Evolutionary conservation across 1,140 invertebrate genomes (phyloP), one percentile per base, ranked within the genome.

Genomic region (Drosophila persimilis): DNA sequence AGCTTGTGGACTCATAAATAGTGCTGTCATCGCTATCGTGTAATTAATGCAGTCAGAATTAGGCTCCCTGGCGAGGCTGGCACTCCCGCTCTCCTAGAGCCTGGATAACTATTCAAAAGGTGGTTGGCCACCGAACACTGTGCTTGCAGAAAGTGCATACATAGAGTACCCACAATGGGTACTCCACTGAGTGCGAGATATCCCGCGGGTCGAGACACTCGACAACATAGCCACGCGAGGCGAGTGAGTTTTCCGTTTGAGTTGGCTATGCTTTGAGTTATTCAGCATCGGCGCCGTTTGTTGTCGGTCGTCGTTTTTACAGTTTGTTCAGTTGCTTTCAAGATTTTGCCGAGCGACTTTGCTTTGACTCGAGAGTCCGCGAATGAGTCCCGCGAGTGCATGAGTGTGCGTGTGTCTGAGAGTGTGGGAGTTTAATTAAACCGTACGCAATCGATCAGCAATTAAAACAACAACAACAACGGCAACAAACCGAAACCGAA

Each of bases 261-360:
- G 62, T 72, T 75, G 69, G 57, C 57, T 81, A 66, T 73, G 70
- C 63, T 64, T 48, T 75, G 75, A 51, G 63, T 52, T 39, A 56
- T 26, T 48, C 77, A 86, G 81, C 81, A 73, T 81, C 74, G 72
- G 72, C 52, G 70, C 62, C 63, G 55, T 73, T 79, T 79, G 76
- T 73, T 56, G 63, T 77, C 80, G 64, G 46, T 41, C 73, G 67
- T 78, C 81, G 35, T 39, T 39, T 39, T 39, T 39, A 39, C 35
- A 39, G 35, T 39, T 85, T 80, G 85, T 85, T 89, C 85, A 89
- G 86, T 89, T 90, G 79, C 75, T 80, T 90, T 89, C 73, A 84
- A 90, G 88, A 90, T 90, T 90, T 90, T 90, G 88, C 88, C 83
- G 80, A 90, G 83, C 81, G 79, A 80, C 35, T 39, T 39, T 39